Percentiles rank a stretch among this genome's conserved stretches.
Conservation (phyloP, 2,113 vertebrate genomes). For the Myodes glareolus region DNA sequence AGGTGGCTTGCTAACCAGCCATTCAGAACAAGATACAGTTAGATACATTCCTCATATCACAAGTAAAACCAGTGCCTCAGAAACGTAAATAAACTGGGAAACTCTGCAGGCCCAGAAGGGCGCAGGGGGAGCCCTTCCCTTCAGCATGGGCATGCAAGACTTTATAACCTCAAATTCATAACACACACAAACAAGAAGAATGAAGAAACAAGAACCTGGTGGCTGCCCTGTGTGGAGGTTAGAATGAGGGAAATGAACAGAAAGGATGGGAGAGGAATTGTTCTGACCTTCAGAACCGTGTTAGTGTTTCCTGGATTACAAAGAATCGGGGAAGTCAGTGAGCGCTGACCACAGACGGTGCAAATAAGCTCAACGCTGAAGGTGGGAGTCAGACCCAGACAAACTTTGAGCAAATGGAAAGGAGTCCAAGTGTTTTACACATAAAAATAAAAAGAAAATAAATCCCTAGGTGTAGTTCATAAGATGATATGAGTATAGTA, state of each 20-base stretch:
- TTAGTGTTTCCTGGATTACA: background rate
- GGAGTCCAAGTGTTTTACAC: background rate
- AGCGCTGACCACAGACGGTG: background rate
- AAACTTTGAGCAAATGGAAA: background rate
- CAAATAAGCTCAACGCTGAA: background rate
- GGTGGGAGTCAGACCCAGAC: background rate
- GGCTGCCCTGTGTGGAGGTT: background rate
- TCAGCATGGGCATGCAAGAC: background rate
- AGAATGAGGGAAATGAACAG: background rate
- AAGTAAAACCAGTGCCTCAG: constrained; percentile 17
- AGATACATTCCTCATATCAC: background rate
- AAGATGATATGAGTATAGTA: background rate
- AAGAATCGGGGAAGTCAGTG: background rate
- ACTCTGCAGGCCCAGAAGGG: background rate
- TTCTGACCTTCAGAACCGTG: background rate
- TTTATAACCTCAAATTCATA: background rate
- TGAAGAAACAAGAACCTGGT: background rate
- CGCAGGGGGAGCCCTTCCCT: background rate
- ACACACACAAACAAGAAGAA: background rate
- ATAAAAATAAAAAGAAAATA: background rate
- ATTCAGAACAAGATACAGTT: constrained; percentile 36
- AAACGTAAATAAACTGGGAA: constrained; percentile 33
- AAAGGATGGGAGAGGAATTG: background rate
- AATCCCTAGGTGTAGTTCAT: background rate
- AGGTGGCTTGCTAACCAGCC: background rate